Conservation (phyloP, 2,888 invertebrate species). For the Agrilus biguttatus region DNA sequence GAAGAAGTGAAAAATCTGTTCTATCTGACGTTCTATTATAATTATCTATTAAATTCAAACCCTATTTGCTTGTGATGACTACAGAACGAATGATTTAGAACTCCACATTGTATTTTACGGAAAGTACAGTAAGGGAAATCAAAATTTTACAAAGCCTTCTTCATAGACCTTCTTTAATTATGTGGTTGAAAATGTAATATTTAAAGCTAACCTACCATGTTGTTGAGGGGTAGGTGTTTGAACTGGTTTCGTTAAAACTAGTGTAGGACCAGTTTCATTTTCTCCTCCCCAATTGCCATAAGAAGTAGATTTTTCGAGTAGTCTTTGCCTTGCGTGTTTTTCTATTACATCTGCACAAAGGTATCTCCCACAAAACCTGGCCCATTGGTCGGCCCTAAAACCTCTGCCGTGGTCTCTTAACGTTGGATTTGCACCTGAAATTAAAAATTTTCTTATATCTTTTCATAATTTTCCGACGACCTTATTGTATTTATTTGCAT, state of each 20-base stretch:
- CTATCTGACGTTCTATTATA: too few species aligned
- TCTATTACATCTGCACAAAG: conserved; percentile 58
- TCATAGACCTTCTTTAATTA: too few species aligned
- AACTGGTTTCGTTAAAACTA: conserved; percentile 35
- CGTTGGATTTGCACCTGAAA: conserved; percentile 52
- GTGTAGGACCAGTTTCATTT: conserved; percentile 39
- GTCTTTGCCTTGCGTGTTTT: conserved; percentile 43
- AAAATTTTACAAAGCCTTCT: too few species aligned
- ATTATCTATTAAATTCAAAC: too few species aligned
- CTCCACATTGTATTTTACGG: too few species aligned
- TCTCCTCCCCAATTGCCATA: conserved; percentile 45
- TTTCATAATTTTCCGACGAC: too few species aligned
- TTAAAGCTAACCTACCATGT: conserved; percentile 19
- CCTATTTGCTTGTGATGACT: too few species aligned
- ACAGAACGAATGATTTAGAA: too few species aligned
- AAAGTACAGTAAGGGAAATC: too few species aligned
- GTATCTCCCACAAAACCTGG: conserved; percentile 54
- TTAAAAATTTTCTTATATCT: background rate
- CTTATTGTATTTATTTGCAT: too few species aligned
- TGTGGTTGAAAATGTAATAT: too few species aligned
- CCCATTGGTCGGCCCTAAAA: conserved; percentile 61
- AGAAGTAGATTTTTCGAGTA: conserved; percentile 40
- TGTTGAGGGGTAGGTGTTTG: conserved; percentile 21
- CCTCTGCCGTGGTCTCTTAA: conserved; percentile 52
- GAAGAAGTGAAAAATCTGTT: too few species aligned